Percentiles rank a stretch among this genome's conserved stretches.
phyloP scores from a whole-genome alignment of 2,797 vertebrate genomes.

The Gallirallus australis region DNA sequence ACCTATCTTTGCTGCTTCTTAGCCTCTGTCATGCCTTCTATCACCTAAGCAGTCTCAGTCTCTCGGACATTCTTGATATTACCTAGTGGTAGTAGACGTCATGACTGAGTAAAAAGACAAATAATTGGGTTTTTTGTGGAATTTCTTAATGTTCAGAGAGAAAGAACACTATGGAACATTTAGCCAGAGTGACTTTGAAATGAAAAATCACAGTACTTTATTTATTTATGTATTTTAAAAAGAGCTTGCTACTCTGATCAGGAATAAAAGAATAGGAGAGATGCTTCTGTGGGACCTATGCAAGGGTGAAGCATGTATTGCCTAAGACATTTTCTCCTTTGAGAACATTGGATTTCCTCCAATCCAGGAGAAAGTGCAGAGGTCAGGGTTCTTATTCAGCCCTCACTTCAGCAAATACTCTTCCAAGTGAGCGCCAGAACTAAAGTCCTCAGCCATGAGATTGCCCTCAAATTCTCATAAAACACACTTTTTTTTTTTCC shows the following conservation, averaged over 20 bases:
- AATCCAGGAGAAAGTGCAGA: not conserved
- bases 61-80: not conserved
- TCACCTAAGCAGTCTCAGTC: not conserved
- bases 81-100: not conserved
- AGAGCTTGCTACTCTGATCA: not conserved
- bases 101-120: not conserved
- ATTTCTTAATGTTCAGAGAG: not conserved
- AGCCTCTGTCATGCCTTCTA: not conserved
- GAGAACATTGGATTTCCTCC: not conserved
- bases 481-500: not conserved
- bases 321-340: not conserved
- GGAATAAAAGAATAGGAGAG: not conserved
- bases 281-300: not conserved
- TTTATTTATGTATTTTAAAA: no score
- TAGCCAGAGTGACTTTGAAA: not conserved
- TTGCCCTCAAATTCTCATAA: constrained; percentile 2
- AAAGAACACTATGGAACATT: not conserved
- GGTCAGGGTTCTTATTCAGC: not conserved
- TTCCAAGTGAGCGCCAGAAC: not conserved
- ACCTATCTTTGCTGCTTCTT: not conserved
- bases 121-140: not conserved
- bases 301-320: not conserved
- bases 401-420: not conserved
- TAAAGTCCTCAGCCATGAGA: not conserved
- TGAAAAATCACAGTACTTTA: not conserved